Base-by-base conservation (phyloP, 2,797 vertebrate genomes). In the Enteromius thamalakanensis region DNA sequence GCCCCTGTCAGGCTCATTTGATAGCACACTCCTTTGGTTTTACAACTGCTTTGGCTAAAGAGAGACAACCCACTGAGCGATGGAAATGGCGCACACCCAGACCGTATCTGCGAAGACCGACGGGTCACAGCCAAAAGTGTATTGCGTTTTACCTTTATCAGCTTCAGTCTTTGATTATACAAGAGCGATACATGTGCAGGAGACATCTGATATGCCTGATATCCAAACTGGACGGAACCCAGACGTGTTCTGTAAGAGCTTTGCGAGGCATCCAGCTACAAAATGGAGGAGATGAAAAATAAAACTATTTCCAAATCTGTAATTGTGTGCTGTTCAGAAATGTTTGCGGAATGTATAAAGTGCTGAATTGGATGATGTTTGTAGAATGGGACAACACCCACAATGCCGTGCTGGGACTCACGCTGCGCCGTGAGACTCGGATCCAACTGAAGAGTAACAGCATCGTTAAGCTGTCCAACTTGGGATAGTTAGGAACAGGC, bases 401-500 rank as follows among this genome's bases (percentile, higher is more conserved):
- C 87, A 76, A 84, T 84, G 76, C 74, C 62, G 32, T 64, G 76
- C 71, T 79, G 84, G 85, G 85, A 88, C 79, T 87, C 82, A 84
- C 75, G 37, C 55, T 85, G 84, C 87, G 82, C 84, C 85, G 23
- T 79, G 76, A 76, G 80, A 83, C 76, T 86, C 84, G 42, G 82
- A 86, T 88, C 86, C 82, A 84, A 86, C 65, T 84, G 86, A 86
- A 81, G 84, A 84, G 84, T 82, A 85, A 85, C 81, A 51, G 85
- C 83, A 71, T 60, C 29, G 40, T 75, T 64, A 60, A 60, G 65
- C 82, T 88, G 87, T 85, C 80, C 83, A 88, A 86, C 69, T 83
- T 69, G 67, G 84, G 84, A 87, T 85, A 79, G 76, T 85, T 85
- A 72, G 79, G 23, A 68, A 80, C 23, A 49, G 83, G 15, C 81